Percentiles rank a stretch among this genome's conserved stretches.
Conservation (phyloP, 2,113 vertebrate genomes). For the Cyprinodon tularosa region DNA sequence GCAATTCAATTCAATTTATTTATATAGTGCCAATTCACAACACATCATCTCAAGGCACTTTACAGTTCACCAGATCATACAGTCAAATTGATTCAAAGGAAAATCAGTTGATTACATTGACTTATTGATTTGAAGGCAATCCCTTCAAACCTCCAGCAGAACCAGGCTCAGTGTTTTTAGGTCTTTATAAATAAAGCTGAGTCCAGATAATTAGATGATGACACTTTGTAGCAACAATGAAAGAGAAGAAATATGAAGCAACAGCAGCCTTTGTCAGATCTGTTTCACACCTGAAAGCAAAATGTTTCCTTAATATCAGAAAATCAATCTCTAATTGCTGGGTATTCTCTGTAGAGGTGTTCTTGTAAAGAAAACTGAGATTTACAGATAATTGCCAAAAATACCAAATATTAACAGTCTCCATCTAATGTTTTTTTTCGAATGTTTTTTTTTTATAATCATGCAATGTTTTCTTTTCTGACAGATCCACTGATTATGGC, state of each 20-base stretch:
- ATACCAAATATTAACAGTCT: slow-evolving; percentile 20
- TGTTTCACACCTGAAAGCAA: slow-evolving; percentile 28
- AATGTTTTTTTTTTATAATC: slow-evolving; percentile 23
- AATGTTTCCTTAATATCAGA: slow-evolving; percentile 15
- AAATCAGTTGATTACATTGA: too few species aligned
- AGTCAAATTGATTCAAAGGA: too few species aligned
- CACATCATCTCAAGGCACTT: too few species aligned
- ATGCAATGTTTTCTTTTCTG: slow-evolving; percentile 23
- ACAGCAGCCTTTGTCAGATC: slow-evolving; percentile 12
- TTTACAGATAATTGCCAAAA: slow-evolving; percentile 60
- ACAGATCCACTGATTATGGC: slow-evolving; percentile 92
- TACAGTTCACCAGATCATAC: too few species aligned
- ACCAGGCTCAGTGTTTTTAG: too few species aligned
- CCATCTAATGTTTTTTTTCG: slow-evolving; percentile 20
- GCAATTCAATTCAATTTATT: too few species aligned
- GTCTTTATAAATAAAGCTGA: too few species aligned
- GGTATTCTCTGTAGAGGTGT: slow-evolving; percentile 27
- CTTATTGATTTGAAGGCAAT: too few species aligned
- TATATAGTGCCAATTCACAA: too few species aligned
- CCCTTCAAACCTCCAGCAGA: too few species aligned
- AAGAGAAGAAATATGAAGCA: slow-evolving; percentile 19
- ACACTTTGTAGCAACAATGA: slow-evolving; percentile 4
- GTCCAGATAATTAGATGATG: neutral
- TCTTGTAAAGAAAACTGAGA: slow-evolving; percentile 42
- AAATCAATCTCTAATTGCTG: slow-evolving; percentile 43